phyloP scores from a whole-genome alignment of 2,888 invertebrate genomes.

The Lycophotia porphyrea region DNA sequence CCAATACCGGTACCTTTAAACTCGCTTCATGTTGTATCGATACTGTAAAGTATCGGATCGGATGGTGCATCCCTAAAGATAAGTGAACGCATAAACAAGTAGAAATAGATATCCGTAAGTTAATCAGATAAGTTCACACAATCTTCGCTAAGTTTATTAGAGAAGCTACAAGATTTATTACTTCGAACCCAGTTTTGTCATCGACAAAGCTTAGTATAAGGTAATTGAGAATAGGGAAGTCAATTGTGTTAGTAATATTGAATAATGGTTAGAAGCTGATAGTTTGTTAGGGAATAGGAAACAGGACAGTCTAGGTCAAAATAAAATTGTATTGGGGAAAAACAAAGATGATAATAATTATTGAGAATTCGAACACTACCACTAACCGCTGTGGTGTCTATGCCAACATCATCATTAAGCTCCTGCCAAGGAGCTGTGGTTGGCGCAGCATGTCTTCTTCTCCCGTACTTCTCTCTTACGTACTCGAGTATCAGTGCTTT shows the following conservation, averaged over 20 bases:
- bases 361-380: not conserved
- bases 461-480: not conserved
- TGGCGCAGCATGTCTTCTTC: not conserved
- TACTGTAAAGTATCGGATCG: not conserved
- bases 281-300: not conserved
- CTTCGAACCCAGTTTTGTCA: slow-evolving; percentile 41
- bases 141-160: slow-evolving; percentile 53
- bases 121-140: slow-evolving; percentile 60
- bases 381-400: not conserved
- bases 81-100: slow-evolving; percentile 13
- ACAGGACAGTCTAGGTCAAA: not conserved
- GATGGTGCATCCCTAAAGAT: not conserved
- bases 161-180: slow-evolving; percentile 53
- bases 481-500: not conserved
- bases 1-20: not conserved
- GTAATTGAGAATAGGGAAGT: slow-evolving; percentile 20
- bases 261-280: not conserved
- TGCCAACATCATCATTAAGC: not conserved
- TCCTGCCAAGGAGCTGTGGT: too few species aligned
- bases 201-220: slow-evolving; percentile 18
- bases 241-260: slow-evolving; percentile 2
- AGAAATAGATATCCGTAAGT: slow-evolving; percentile 55
- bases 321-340: not conserved
- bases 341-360: not conserved
- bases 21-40: not conserved